Evolutionary conservation across 2,888 invertebrate species (phyloP).

Genomic region (Ormyrus labotus): DNA sequence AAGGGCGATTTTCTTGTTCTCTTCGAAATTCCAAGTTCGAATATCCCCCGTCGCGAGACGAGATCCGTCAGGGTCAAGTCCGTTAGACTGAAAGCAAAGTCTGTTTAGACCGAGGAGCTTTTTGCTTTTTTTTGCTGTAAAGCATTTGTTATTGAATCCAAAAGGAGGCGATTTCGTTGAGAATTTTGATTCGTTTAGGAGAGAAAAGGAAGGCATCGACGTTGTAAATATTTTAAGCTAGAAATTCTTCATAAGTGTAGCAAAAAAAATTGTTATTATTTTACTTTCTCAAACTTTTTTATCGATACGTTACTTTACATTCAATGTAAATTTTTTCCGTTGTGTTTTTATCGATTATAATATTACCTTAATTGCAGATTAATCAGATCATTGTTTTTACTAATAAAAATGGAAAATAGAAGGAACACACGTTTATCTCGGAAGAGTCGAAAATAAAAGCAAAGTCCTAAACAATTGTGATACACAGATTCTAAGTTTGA

Average conservation of each 20-base stretch:
- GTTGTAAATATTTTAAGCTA: constrained; percentile 65
- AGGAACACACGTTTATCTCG: constrained; percentile 1
- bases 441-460: constrained; percentile 23
- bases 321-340: constrained; percentile 31
- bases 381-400: constrained; percentile 41
- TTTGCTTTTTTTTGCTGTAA: constrained; percentile 42
- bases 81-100: constrained; percentile 21
- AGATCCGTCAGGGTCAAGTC: constrained; percentile 30
- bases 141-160: constrained; percentile 42
- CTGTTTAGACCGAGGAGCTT: constrained; percentile 4
- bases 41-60: constrained; percentile 2
- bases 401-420: constrained; percentile 10
- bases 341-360: constrained; percentile 25
- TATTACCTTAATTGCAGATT: not conserved
- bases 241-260: constrained; percentile 65
- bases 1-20: not conserved
- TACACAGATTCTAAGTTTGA: constrained; percentile 48
- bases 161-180: constrained; percentile 17
- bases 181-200: constrained; percentile 32
- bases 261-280: constrained; percentile 58
- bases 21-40: not conserved
- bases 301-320: constrained; percentile 35
- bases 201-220: constrained; percentile 54
- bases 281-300: constrained; percentile 49
- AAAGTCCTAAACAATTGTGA: constrained; percentile 49